These are phyloP conservation scores for Volucella zonaria DNA, from an alignment of 2,888 invertebrate species.

Conservation along the genomic window DNA sequence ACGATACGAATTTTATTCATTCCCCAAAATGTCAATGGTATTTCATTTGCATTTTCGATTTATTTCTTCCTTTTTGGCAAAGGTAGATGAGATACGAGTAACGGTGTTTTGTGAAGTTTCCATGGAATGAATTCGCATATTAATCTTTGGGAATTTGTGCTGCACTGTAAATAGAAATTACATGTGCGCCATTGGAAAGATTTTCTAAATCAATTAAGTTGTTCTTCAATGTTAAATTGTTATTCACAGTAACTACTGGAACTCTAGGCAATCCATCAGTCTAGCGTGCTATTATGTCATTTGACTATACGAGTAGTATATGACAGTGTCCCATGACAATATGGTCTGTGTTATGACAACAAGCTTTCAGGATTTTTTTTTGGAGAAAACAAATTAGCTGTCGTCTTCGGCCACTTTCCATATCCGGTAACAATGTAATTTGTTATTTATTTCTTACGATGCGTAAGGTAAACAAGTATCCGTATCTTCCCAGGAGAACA, in stretches of 20 bases:
- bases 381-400: background rate
- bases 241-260: no score
- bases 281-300: no score
- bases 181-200: background rate
- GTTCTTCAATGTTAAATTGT: no score
- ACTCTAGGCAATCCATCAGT: no score
- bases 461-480: constrained; percentile 11
- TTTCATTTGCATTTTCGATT: constrained; percentile 60
- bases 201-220: no score
- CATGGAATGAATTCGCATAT: constrained; percentile 41
- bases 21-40: constrained; percentile 57
- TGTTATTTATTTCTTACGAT: constrained; percentile 17
- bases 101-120: constrained; percentile 1
- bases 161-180: constrained; percentile 27
- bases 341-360: no score
- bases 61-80: constrained; percentile 45
- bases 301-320: no score
- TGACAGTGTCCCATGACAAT: no score
- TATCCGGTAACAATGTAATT: background rate
- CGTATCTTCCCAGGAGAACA: constrained; percentile 22
- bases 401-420: background rate
- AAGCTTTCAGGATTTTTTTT: no score
- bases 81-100: constrained; percentile 27
- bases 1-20: constrained; percentile 60
- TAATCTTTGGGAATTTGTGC: constrained; percentile 43